These are phyloP conservation scores for Eustalomyia histrio DNA, from an alignment of 2,888 invertebrate genomes.

Conservation along the genomic window DNA sequence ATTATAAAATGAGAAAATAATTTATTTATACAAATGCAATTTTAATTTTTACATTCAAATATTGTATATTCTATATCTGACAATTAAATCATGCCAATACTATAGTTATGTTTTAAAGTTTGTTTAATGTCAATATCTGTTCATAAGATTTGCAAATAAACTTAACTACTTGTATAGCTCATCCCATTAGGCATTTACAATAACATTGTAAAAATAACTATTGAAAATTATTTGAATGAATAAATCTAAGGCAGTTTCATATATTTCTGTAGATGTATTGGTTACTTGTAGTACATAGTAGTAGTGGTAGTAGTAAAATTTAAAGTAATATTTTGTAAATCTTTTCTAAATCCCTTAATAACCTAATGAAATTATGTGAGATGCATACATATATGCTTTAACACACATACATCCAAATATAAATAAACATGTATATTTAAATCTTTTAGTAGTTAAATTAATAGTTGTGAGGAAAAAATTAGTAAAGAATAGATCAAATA, in stretches of 20 bases:
- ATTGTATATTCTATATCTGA: neutral
- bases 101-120: neutral
- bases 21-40: neutral
- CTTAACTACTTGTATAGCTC: neutral
- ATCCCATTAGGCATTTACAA: neutral
- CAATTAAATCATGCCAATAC: conserved; percentile 6
- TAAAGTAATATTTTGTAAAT: conserved; percentile 64
- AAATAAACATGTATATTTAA: neutral
- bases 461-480: neutral
- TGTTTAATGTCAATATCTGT: neutral
- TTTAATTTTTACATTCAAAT: neutral
- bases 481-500: no score
- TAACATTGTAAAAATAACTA: neutral
- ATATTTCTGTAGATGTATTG: neutral
- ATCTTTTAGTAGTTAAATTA: neutral
- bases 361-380: conserved; percentile 71
- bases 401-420: neutral
- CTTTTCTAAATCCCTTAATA: conserved; percentile 72
- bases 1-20: neutral
- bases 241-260: neutral
- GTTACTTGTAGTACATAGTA: no score
- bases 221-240: neutral
- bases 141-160: conserved; percentile 7
- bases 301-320: neutral
- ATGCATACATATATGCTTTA: conserved; percentile 56